Base-by-base conservation (phyloP, 2,113 vertebrate genomes). In the Urocynchramus pylzowi region DNA sequence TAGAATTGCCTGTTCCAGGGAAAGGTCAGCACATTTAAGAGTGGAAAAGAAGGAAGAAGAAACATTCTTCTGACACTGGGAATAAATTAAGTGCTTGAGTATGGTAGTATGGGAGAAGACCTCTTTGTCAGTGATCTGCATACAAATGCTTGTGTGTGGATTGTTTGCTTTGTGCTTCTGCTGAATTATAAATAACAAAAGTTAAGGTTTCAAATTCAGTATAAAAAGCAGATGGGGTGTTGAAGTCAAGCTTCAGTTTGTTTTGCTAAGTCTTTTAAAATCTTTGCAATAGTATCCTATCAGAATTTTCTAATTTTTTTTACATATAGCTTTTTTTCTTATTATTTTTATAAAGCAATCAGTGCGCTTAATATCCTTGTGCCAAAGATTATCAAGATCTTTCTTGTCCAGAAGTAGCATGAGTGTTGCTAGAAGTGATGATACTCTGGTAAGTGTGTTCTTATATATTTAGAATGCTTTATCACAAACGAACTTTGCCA, bases 391-490 rank as follows among this genome's bases (percentile, higher is more conserved):
- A 95, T 99, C 99, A 69, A 98, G 99, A 97, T 99, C 99, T 26
- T 99, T 99, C 98, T 98, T 99, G 97, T 99, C 99, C 97, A 98
- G 99, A 84, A 99, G 99, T 98, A 99, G 99, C 97, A 99, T 99
- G 82, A 99, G 99, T 41, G 99, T 99, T 4, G 99, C 99, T 33
- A 99, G 99, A 85, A 99, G 99, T 37, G 99, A 99, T 75, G 99
- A 99, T 97, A 99, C 99, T 39, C 95, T 99, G 99, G 99, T 99
- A 99, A 99, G 99, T 95, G 76, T 80, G 37, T 47, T 17, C 30
- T 75, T 95, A 42, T 1, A 23, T 80, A 20, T 45, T 71, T 75
- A 79, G 49, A 82, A 64, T 88, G 17, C 15, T 63, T 78, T 71
- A 53, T 50, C 31, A 15, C 11, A 16, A 47, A 22, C 73, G 45